These are phyloP conservation scores for Gisinianus flammeolus DNA, from an alignment of 2,888 invertebrate species.

Conservation along the genomic window DNA sequence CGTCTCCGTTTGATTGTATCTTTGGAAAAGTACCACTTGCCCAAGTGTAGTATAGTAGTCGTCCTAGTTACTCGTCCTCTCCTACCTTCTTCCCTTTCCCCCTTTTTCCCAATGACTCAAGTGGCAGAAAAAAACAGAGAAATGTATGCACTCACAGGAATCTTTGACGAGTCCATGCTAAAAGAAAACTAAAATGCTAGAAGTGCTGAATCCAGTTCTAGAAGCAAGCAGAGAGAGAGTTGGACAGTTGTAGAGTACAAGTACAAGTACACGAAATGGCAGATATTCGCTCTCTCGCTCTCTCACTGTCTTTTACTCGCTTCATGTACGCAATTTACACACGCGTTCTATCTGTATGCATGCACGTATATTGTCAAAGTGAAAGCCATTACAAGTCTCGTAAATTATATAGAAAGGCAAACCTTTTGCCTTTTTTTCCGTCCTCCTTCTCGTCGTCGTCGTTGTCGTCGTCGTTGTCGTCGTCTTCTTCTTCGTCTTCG, in stretches of 20 bases:
- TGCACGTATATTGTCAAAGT: not conserved
- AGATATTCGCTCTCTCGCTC: not conserved
- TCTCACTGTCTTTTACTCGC: not conserved
- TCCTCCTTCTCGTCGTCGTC: not conserved
- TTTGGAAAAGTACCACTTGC: slow-evolving; percentile 2
- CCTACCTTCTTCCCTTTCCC: not conserved
- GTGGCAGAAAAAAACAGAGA: not conserved
- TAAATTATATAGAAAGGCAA: slow-evolving; percentile 14
- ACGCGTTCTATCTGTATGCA: too few species aligned
- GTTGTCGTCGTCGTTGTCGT: too few species aligned
- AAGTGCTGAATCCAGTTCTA: too few species aligned
- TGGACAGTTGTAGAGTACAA: not conserved
- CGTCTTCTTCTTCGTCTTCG: not conserved
- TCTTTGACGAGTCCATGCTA: too few species aligned
- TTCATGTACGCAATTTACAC: not conserved
- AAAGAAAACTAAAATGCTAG: not conserved
- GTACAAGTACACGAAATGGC: not conserved
- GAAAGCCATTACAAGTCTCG: slow-evolving; percentile 8
- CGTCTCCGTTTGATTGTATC: slow-evolving; percentile 4
- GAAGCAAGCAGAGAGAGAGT: not conserved
- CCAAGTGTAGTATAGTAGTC: not conserved
- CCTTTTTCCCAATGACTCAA: not conserved
- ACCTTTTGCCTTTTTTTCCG: not conserved
- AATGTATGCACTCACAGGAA: not conserved
- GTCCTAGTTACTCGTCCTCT: slow-evolving; percentile 1